These are phyloP conservation scores for Scytalopus superciliaris DNA, from an alignment of 2,113 vertebrate species.

Conservation along the genomic window DNA sequence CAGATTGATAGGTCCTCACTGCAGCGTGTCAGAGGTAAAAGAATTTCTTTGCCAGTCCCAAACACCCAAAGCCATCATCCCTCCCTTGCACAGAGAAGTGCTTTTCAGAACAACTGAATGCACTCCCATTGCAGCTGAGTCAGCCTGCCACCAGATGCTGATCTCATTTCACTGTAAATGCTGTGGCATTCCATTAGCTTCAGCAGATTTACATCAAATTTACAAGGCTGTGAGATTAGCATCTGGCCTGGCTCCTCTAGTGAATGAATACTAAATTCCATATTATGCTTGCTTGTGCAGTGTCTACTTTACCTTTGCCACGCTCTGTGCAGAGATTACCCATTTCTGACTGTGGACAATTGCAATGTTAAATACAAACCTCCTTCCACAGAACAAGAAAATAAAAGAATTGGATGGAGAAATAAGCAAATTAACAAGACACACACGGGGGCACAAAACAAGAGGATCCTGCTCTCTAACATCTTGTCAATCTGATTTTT, in stretches of 20 bases:
- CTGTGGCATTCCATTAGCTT: slow-evolving; percentile 38
- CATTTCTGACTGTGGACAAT: neutral
- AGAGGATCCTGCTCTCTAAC: neutral
- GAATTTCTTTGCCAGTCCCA: neutral
- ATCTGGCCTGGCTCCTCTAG: slow-evolving; percentile 11
- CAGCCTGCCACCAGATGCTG: slow-evolving; percentile 44
- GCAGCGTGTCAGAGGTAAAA: neutral
- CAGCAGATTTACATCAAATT: slow-evolving; percentile 57
- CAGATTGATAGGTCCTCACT: neutral
- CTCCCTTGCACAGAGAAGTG: neutral
- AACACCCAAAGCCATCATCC: neutral
- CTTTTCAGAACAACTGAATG: neutral
- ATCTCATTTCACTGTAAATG: slow-evolving; percentile 31
- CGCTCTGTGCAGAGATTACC: neutral
- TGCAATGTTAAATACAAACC: neutral
- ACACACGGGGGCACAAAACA: neutral
- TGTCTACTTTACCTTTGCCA: neutral
- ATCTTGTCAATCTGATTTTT: neutral
- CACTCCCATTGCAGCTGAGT: slow-evolving; percentile 13
- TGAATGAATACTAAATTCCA: neutral
- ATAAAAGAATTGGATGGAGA: neutral
- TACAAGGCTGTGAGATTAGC: slow-evolving; percentile 14
- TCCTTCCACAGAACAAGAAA: neutral
- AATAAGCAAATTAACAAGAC: neutral
- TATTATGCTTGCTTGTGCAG: neutral